Base-by-base conservation (phyloP, 2,888 invertebrate species). In the Zygogramma bicolorata region DNA sequence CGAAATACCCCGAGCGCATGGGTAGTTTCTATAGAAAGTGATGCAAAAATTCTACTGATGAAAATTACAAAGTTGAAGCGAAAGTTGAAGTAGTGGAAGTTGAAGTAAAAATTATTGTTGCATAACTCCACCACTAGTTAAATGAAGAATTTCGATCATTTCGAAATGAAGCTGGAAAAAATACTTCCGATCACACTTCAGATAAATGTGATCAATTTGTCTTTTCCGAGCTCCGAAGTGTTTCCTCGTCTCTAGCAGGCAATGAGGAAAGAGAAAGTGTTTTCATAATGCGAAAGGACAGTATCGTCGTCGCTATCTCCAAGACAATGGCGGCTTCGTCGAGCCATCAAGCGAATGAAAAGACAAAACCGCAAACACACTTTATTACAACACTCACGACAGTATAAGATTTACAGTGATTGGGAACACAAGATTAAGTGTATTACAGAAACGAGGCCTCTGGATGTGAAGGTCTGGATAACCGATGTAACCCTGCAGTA, bases 311-410 rank as follows among this genome's bases (percentile, higher is more conserved):
- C 3, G 10, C 46, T 46, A 46, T 46, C 46, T 46, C 46, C 46
- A 20, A 8, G 20, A 46, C 18, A 42, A 46, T 8, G 20, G 7
- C 46, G 10, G 46, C 13, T 20, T 46, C 46, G 46, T 18, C 10
- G 18, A 18, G 8, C 20, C 20, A 46, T 10, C 13, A 46, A 46
- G 3, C 46, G 46, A 20, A 18, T 46, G 46, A 46, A 46, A 46
- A 20, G 46, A 46, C 46, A 46, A 46, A 3, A 46, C 46, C 46
- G 46, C 46, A 46, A 46, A 46, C 46, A 46, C 10, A 46, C 20
- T 46, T 46, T 46, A 46, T 46, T 46, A 46, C 46, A 46, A 46
- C 46, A 46, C 46, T 46, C 46, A 46, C 46, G 46, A 46, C 46
- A 46, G 10, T 46, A 15, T 20, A 20, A 46, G 46, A 46, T 46